These are phyloP conservation scores for Oophaga sylvatica DNA, from an alignment of 2,797 vertebrate genomes.

Conservation along the genomic window DNA sequence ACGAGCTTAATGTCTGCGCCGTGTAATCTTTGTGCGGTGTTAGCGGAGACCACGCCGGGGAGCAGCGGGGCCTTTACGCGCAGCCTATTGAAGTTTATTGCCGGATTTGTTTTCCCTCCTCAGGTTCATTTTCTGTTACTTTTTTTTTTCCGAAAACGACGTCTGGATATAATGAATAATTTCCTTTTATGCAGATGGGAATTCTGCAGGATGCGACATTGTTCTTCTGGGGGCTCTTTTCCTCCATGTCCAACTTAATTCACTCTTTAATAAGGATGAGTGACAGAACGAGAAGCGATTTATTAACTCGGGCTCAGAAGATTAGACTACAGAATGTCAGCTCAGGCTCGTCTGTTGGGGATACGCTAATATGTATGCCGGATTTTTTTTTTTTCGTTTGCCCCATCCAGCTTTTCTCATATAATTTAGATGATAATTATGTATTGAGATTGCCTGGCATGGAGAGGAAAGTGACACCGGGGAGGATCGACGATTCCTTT, in stretches of 20 bases:
- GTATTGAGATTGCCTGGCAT: slow-evolving; percentile 74
- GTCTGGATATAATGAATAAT: slow-evolving; percentile 61
- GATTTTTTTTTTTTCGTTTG: slow-evolving; percentile 55
- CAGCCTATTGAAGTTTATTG: slow-evolving; percentile 48
- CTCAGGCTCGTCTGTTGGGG: slow-evolving; percentile 66
- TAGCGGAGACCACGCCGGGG: not conserved
- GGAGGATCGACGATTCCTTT: slow-evolving; percentile 58
- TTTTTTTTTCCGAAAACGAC: not conserved
- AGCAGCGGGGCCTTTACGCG: slow-evolving; percentile 21
- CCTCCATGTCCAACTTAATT: slow-evolving; percentile 55
- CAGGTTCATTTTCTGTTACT: slow-evolving; percentile 3
- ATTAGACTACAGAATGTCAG: slow-evolving; percentile 68
- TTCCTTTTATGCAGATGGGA: slow-evolving; percentile 57
- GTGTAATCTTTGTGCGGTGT: not conserved
- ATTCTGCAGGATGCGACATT: slow-evolving; percentile 58
- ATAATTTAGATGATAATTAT: slow-evolving; percentile 78
- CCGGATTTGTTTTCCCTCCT: not conserved
- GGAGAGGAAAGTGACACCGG: slow-evolving; percentile 68
- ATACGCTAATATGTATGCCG: slow-evolving; percentile 52
- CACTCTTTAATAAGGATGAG: slow-evolving; percentile 63
- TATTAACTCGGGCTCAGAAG: slow-evolving; percentile 69
- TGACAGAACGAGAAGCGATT: slow-evolving; percentile 69
- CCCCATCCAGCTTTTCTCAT: slow-evolving; percentile 68
- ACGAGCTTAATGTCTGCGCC: not conserved
- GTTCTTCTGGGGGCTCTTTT: slow-evolving; percentile 46